Conservation (phyloP, 2,797 vertebrate species). For the Rhabdomys pumilio region DNA sequence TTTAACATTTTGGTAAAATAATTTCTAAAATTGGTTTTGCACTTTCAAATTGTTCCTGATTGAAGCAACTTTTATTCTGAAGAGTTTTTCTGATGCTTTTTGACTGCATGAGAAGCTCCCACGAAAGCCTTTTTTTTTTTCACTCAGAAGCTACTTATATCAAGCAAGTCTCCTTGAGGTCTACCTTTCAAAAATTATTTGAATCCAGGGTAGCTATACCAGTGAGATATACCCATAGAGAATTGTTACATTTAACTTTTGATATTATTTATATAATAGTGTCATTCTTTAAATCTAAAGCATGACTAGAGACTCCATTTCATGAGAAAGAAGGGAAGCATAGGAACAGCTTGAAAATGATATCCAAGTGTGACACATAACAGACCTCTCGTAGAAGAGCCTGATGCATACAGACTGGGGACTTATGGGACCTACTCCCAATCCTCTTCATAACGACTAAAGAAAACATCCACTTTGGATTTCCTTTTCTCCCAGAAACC, state of each 20-base stretch:
- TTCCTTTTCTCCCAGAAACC: background rate
- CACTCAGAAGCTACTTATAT: slow-evolving; percentile 11
- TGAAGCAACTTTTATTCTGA: background rate
- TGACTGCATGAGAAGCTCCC: background rate
- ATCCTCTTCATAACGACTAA: background rate
- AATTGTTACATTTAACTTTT: slow-evolving; percentile 2
- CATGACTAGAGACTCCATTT: background rate
- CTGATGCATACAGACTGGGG: background rate
- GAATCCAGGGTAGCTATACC: slow-evolving; percentile 23
- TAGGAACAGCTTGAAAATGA: background rate
- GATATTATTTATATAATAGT: slow-evolving; percentile 13
- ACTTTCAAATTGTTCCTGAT: slow-evolving; percentile 27
- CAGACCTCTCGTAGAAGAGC: background rate
- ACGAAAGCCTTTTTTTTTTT: slow-evolving; percentile 28
- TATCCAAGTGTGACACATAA: background rate
- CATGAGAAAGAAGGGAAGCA: slow-evolving; percentile 28
- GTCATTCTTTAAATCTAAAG: slow-evolving; percentile 31
- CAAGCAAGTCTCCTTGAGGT: slow-evolving; percentile 1
- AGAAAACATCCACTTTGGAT: background rate
- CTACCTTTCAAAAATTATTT: slow-evolving; percentile 55
- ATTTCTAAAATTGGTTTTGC: slow-evolving; percentile 66
- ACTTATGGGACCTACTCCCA: background rate
- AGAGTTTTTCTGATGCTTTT: slow-evolving; percentile 36
- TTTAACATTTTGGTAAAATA: slow-evolving; percentile 54
- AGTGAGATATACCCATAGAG: background rate